These are phyloP conservation scores for Hippoglossus hippoglossus DNA, from an alignment of 2,797 vertebrate genomes.

Conservation along the genomic window DNA sequence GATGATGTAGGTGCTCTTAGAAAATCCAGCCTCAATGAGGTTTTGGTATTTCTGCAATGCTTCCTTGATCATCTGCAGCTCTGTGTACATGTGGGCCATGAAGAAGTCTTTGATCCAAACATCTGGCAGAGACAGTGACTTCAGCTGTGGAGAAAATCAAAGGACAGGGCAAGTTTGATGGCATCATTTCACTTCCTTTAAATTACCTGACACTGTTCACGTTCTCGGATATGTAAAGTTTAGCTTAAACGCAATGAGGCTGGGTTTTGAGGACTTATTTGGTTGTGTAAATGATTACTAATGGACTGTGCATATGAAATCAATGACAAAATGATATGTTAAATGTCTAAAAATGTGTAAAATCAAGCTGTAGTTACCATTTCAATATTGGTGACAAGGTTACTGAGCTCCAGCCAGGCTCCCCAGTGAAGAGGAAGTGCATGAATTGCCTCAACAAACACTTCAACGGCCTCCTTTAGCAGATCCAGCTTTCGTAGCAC, in stretches of 20 bases:
- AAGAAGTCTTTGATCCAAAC: slow-evolving; percentile 99
- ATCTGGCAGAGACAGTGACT: slow-evolving; percentile 96
- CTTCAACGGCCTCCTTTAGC: slow-evolving; percentile 95
- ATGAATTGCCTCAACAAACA: slow-evolving; percentile 96
- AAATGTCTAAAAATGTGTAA: neutral
- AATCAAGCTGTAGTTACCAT: slow-evolving; percentile 71
- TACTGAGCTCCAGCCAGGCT: slow-evolving; percentile 97
- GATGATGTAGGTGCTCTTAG: slow-evolving; percentile 98
- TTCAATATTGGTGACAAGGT: slow-evolving; percentile 98
- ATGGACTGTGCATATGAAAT: neutral
- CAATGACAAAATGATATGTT: neutral
- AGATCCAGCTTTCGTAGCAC: slow-evolving; percentile 96
- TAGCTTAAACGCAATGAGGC: neutral
- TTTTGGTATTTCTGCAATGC: slow-evolving; percentile 98
- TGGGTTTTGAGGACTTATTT: neutral
- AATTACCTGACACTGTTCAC: neutral
- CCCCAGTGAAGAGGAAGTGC: slow-evolving; percentile 97
- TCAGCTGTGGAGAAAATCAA: slow-evolving; percentile 83
- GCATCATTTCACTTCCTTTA: neutral
- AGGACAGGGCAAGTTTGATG: neutral
- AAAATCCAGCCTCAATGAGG: slow-evolving; percentile 96
- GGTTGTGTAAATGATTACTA: neutral
- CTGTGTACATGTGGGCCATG: slow-evolving; percentile 98
- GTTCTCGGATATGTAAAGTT: neutral
- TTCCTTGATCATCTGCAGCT: slow-evolving; percentile 98